Conservation (phyloP, 2,113 vertebrate species). For the Scomber scombrus region DNA sequence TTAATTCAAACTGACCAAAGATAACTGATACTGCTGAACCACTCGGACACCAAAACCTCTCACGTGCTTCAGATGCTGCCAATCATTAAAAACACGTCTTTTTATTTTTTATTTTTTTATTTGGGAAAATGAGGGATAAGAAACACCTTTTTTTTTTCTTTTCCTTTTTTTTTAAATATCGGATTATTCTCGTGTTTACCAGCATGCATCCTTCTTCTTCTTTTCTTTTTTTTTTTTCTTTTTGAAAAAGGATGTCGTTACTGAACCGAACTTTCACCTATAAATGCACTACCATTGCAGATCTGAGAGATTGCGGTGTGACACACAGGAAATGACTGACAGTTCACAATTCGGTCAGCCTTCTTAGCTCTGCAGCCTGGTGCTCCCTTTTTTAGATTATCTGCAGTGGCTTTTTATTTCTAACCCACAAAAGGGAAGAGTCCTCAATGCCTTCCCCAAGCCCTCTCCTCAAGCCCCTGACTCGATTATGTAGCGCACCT, state of each 20-base stretch:
- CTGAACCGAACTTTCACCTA: not conserved
- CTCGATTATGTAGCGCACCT: conserved; percentile 78
- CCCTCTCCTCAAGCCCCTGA: conserved; percentile 66
- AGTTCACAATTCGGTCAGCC: not conserved
- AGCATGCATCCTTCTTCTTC: not conserved
- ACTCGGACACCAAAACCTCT: conserved; percentile 47
- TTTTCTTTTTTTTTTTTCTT: no score
- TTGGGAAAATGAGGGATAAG: not conserved
- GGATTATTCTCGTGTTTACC: conserved; percentile 41
- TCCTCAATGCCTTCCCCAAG: conserved; percentile 51
- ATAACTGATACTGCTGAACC: conserved; percentile 56
- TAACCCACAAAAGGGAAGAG: conserved; percentile 48
- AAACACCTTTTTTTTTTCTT: conserved; percentile 6
- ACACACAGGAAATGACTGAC: conserved; percentile 8
- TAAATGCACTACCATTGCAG: conserved; percentile 45
- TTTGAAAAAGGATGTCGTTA: not conserved
- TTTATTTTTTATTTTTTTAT: not conserved
- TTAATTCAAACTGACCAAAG: conserved; percentile 80
- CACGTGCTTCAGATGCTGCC: conserved; percentile 63
- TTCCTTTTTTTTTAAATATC: not conserved
- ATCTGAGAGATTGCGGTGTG: conserved; percentile 11
- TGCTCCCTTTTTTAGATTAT: conserved; percentile 44
- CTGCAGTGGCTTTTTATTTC: conserved; percentile 41
- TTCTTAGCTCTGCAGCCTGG: conserved; percentile 38
- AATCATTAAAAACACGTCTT: conserved; percentile 26